A percentile compares a stretch with the other conserved stretches of the same genome.
Conservation (phyloP, 2,888 invertebrate genomes). For the Phengaris alcon region DNA sequence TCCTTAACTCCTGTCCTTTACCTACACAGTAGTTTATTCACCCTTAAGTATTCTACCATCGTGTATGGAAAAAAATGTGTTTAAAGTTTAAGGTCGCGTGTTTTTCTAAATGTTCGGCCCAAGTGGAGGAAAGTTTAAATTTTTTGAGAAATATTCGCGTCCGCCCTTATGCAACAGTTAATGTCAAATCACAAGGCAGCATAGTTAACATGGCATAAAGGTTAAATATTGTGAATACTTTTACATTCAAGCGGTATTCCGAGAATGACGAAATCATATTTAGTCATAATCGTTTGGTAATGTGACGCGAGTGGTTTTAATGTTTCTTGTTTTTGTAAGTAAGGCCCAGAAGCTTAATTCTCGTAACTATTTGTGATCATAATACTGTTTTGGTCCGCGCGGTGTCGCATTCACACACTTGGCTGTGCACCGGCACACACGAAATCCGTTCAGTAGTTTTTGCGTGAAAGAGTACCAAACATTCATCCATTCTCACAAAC, state of each 20-base stretch:
- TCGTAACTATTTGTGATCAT: no score
- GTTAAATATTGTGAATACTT: conserved; percentile 2
- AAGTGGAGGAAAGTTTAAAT: background rate
- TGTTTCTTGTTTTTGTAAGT: background rate
- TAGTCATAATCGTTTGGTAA: background rate
- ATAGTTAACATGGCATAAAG: background rate
- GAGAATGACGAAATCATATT: background rate
- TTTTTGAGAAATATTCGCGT: background rate
- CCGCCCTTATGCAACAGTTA: conserved; percentile 1
- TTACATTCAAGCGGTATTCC: conserved; percentile 1
- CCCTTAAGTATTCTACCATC: no score
- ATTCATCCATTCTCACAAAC: no score
- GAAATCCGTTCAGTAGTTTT: no score
- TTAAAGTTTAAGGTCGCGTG: background rate
- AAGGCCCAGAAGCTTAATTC: no score
- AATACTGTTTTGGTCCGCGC: no score
- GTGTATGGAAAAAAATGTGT: background rate
- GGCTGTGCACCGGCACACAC: no score
- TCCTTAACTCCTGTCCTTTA: no score
- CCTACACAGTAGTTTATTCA: no score
- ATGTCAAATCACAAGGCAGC: background rate
- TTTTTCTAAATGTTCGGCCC: background rate
- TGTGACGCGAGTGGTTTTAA: background rate
- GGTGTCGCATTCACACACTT: no score
- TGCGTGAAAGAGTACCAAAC: no score